Conservation (phyloP, 2,888 invertebrate species). For the Agrotis segetum region DNA sequence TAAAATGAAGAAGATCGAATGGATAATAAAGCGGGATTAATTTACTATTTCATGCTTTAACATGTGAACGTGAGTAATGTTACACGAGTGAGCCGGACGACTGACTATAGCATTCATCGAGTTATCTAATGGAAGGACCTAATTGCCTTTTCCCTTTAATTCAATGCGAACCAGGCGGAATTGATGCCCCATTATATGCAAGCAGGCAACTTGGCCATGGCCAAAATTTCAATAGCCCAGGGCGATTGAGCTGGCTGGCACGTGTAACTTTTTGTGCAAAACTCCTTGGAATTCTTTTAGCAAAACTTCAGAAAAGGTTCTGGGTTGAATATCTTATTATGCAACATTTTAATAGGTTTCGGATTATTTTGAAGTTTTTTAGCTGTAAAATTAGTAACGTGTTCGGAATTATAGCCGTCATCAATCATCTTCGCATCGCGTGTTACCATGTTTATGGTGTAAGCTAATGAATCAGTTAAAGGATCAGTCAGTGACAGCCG, state of each 20-base stretch:
- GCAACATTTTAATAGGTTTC: slow-evolving; percentile 82
- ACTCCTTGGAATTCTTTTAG: slow-evolving; percentile 85
- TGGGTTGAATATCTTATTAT: slow-evolving; percentile 88
- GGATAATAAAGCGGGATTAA: slow-evolving; percentile 72
- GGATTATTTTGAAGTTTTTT: slow-evolving; percentile 71
- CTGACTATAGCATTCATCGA: slow-evolving; percentile 31
- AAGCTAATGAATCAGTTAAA: slow-evolving; percentile 58
- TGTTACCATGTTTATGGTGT: slow-evolving; percentile 68
- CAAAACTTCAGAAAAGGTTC: slow-evolving; percentile 79
- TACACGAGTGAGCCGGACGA: slow-evolving; percentile 38
- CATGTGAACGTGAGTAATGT: slow-evolving; percentile 64
- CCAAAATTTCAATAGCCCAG: slow-evolving; percentile 88
- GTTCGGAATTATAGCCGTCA: slow-evolving; percentile 69
- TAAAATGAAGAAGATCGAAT: slow-evolving; percentile 75
- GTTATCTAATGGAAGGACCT: slow-evolving; percentile 58
- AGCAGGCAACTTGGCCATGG: slow-evolving; percentile 80
- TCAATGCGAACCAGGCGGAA: slow-evolving; percentile 75
- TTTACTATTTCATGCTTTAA: slow-evolving; percentile 75
- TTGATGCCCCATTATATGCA: slow-evolving; percentile 87
- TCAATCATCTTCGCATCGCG: slow-evolving; percentile 70
- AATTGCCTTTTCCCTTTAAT: slow-evolving; percentile 71
- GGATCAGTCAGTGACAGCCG: slow-evolving; percentile 48
- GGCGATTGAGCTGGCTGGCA: slow-evolving; percentile 85
- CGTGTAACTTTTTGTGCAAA: slow-evolving; percentile 90
- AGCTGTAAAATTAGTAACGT: slow-evolving; percentile 71